Conservation (phyloP, 2,888 invertebrate species). For the Loripinus fragilis region DNA sequence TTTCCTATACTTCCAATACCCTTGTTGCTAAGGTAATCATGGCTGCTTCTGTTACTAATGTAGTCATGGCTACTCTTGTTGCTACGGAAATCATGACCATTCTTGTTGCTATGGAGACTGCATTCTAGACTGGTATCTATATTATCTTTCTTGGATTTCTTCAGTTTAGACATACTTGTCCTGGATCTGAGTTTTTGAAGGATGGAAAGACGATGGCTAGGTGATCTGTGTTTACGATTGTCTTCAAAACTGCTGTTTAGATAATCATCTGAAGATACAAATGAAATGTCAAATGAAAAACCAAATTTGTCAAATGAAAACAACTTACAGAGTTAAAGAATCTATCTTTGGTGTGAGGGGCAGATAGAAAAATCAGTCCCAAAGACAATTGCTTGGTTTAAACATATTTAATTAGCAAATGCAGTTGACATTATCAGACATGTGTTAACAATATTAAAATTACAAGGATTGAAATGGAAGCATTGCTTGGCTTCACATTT, state of each 20-base stretch:
- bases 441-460: too few relatives aligned
- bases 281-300: too few relatives aligned
- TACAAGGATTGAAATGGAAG: too few relatives aligned
- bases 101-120: slow-evolving; percentile 18
- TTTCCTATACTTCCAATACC: background rate
- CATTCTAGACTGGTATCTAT: slow-evolving; percentile 17
- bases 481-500: too few relatives aligned
- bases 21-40: background rate
- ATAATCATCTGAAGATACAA: slow-evolving; percentile 54
- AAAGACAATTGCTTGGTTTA: too few relatives aligned
- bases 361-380: too few relatives aligned
- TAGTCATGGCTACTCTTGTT: background rate
- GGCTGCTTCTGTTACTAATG: background rate
- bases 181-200: slow-evolving; percentile 72
- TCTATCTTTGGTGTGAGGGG: too few relatives aligned
- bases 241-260: slow-evolving; percentile 59
- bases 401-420: too few relatives aligned
- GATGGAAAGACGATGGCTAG: slow-evolving; percentile 69
- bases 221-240: slow-evolving; percentile 71
- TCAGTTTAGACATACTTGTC: slow-evolving; percentile 71
- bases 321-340: too few relatives aligned
- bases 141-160: slow-evolving; percentile 64
- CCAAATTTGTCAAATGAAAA: too few relatives aligned
- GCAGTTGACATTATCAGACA: too few relatives aligned
- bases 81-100: background rate